Evolutionary conservation across 2,888 invertebrate genomes (phyloP), one percentile per base, ranked within the genome.

Genomic region (Neoscelio sp.): DNA sequence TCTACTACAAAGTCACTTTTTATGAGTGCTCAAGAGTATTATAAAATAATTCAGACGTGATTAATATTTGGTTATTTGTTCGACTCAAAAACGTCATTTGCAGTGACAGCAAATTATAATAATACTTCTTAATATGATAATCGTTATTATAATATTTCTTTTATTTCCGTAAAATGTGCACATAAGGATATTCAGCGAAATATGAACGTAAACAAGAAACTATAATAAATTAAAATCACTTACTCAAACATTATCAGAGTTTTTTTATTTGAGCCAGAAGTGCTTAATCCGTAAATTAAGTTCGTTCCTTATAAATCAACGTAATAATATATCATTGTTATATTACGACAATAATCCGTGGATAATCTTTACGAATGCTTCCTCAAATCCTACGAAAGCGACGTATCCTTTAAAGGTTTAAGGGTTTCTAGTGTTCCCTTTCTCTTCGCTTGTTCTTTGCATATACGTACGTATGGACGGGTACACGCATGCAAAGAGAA

Each of bases 291-390:
- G 12, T 10, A 60, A 71, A 71, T 71, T 50, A 52, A 71, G 44
- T 62, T 62, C 33, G 33, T 26, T 28, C 23, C 40, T 18, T 54
- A 70, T 60, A 64, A 73, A 73, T 73, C 64, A 73, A 73, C 62
- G 40, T 54, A 73, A 42, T 73, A 64, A 46, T 64, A 64, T 46
- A 73, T 46, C 64, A 54, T 62, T 73, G 64, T 73, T 54, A 52
- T 71, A 71, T 60, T 60, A 71, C 42, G 58, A 70, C 50, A 62
- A 62, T 71, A 71, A 71, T 60, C 71, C 71, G 6, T 12, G 64
- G 73, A 64, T 64, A 62, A 73, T 64, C 73, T 73, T 64, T 73
- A 56, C 73, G 56, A 64, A 73, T 73, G 64, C 35, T 52, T 28
- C 52, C 56, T 52, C 71, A 71, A 71, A 52, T 62, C 62, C 62